These are phyloP conservation scores for Tringa solitaria DNA, from an alignment of 2,113 vertebrate species.

Conservation along the genomic window DNA sequence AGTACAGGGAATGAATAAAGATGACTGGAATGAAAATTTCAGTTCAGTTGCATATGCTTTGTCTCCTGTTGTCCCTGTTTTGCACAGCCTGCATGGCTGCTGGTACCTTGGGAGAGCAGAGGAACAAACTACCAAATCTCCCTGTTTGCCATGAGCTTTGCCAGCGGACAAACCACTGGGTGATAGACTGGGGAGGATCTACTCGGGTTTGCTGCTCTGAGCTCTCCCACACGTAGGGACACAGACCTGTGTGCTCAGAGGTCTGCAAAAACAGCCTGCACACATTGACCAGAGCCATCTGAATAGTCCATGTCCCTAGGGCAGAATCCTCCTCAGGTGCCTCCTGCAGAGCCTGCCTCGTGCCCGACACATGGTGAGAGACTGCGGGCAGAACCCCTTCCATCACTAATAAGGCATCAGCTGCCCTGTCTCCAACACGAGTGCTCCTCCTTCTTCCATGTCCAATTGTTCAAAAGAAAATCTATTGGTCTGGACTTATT, in stretches of 20 bases:
- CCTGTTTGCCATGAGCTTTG: neutral
- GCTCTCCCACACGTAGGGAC: neutral
- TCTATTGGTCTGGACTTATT: neutral
- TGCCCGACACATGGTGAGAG: neutral
- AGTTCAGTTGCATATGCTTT: neutral
- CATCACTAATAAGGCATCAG: neutral
- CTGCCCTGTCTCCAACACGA: neutral
- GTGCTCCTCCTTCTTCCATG: neutral
- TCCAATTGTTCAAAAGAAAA: neutral
- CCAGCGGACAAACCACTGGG: neutral
- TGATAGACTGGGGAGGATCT: neutral
- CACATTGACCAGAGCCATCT: neutral
- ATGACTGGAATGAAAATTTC: neutral
- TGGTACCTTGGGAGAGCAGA: neutral
- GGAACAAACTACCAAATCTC: neutral
- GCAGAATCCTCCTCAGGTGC: neutral
- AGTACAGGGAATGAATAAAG: neutral
- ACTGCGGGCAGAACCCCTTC: neutral
- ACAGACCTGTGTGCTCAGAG: neutral
- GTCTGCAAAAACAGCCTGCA: neutral
- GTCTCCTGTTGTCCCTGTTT: neutral
- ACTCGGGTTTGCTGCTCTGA: neutral
- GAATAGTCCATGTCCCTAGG: neutral
- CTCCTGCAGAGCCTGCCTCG: neutral
- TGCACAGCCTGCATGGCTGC: neutral